A percentile compares a stretch with the other conserved stretches of the same genome.
Conservation (phyloP, 2,113 vertebrate species). For the Calidris pugnax region DNA sequence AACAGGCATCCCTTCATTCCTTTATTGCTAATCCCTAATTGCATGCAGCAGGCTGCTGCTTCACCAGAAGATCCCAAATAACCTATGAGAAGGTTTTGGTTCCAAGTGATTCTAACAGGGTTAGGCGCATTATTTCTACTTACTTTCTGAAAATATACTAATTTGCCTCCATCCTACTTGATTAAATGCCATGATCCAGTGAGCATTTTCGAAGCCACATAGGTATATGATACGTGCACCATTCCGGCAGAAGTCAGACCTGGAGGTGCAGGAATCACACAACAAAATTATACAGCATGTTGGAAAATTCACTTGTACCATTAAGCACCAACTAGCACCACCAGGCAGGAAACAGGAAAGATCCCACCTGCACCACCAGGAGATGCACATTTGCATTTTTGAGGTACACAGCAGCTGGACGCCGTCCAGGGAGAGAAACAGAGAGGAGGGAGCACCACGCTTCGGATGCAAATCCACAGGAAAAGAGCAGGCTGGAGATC, state of each 20-base stretch:
- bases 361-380: neutral
- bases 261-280: neutral
- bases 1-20: neutral
- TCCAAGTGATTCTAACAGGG: neutral
- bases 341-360: neutral
- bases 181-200: neutral
- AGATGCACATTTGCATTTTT: neutral
- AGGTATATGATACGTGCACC: neutral
- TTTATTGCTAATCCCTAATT: neutral
- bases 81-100: neutral
- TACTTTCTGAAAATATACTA: neutral
- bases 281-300: neutral
- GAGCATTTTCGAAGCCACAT: neutral
- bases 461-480: neutral
- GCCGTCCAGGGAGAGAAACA: neutral
- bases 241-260: neutral
- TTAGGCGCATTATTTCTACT: neutral
- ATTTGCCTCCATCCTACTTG: neutral
- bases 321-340: neutral
- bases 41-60: neutral
- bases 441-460: fast-evolving
- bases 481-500: neutral
- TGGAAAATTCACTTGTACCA: neutral
- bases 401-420: neutral
- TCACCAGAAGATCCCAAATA: neutral